Percentiles rank a stretch among this genome's conserved stretches.
These are phyloP conservation scores for Poliocrania exsul DNA, from an alignment of 2,797 vertebrate species.

Conservation along the genomic window DNA sequence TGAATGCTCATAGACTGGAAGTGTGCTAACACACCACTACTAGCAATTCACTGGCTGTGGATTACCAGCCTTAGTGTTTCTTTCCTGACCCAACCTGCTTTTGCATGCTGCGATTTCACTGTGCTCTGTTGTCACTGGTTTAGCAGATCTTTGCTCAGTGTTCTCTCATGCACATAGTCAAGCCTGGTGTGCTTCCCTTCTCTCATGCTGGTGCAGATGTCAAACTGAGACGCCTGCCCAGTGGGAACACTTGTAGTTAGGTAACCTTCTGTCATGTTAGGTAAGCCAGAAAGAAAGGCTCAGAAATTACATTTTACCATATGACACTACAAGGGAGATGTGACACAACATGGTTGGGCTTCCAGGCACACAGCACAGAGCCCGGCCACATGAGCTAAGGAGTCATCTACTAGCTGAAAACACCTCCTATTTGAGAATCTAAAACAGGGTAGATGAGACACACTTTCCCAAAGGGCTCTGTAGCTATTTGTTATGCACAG, in stretches of 20 bases:
- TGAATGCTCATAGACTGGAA: neutral
- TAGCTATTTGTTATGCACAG: neutral
- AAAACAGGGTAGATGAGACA: neutral
- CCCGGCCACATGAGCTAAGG: neutral
- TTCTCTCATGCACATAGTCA: neutral
- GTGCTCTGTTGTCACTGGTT: neutral
- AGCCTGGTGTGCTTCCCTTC: neutral
- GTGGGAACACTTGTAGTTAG: neutral
- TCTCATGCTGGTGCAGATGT: neutral
- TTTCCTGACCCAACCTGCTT: neutral
- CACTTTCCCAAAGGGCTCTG: neutral
- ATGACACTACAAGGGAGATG: neutral
- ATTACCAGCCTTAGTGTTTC: neutral
- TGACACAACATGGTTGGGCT: neutral
- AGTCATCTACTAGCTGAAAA: neutral
- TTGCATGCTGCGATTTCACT: neutral
- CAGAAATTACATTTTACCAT: neutral
- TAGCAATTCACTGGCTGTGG: neutral
- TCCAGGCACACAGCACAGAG: neutral
- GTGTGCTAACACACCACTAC: neutral
- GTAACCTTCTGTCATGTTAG: accelerated
- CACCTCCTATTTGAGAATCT: neutral
- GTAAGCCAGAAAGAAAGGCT: neutral
- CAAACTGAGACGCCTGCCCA: neutral
- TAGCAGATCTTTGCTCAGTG: neutral